A percentile compares a stretch with the other conserved stretches of the same genome.
Evolutionary conservation across 2,888 invertebrate species (phyloP).

Genomic region (Apamea crenata): DNA sequence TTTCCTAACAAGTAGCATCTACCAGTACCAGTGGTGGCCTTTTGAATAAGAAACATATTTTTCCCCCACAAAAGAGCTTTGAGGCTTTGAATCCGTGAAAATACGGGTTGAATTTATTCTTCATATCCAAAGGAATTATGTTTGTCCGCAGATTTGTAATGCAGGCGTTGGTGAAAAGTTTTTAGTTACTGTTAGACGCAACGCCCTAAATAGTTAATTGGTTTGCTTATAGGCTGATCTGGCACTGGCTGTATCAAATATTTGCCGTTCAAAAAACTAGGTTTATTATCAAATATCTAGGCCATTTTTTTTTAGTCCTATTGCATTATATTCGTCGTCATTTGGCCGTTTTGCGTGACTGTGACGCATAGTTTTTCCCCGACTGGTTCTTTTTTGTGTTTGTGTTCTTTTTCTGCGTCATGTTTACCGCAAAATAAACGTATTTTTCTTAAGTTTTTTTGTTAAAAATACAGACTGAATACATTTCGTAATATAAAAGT

Average conservation of each 20-base stretch:
- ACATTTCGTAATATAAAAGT: neutral
- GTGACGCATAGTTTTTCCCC: too few relatives aligned
- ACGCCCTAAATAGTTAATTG: neutral
- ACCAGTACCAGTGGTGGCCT: slow-evolving; percentile 31
- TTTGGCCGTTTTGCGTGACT: too few relatives aligned
- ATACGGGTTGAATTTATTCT: slow-evolving; percentile 47
- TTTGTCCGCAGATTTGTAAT: slow-evolving; percentile 43
- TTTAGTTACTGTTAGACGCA: neutral
- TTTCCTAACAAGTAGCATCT: slow-evolving; percentile 42
- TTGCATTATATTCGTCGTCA: neutral
- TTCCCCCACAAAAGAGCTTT: slow-evolving; percentile 53
- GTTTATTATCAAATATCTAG: neutral
- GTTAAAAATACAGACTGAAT: neutral
- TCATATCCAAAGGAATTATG: slow-evolving; percentile 32
- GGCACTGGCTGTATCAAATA: too few relatives aligned
- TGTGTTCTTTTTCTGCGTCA: too few relatives aligned
- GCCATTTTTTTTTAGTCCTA: neutral
- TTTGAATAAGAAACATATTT: slow-evolving; percentile 57
- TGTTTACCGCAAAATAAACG: too few relatives aligned
- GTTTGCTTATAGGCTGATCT: neutral
- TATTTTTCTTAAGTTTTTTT: neutral
- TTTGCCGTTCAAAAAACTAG: too few relatives aligned
- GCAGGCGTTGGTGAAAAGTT: neutral
- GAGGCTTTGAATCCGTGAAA: slow-evolving; percentile 43
- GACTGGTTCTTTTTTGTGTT: too few relatives aligned